phyloP scores from a whole-genome alignment of 2,113 vertebrate species.

The Merops nubicus region DNA sequence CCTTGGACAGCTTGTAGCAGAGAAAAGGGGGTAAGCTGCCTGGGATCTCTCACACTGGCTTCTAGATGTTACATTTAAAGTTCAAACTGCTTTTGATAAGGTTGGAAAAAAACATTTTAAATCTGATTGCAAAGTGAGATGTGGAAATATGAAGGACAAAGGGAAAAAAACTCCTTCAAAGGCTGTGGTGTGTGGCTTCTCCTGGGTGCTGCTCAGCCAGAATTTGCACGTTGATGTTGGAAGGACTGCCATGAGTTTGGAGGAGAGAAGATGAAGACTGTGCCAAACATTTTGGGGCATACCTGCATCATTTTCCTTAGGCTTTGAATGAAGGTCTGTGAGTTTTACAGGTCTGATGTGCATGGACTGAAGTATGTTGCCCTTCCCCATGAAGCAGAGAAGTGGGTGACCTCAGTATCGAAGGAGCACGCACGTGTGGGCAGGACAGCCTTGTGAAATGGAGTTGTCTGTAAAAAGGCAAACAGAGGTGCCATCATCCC shows the following conservation, averaged over 20 bases:
- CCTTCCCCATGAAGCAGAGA: not conserved
- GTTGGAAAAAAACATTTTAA: not conserved
- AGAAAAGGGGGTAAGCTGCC: not conserved
- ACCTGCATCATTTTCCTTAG: fast-evolving
- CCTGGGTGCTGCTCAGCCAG: not conserved
- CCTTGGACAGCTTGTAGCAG: not conserved
- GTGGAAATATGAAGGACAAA: not conserved
- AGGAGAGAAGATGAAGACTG: not conserved
- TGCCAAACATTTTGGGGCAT: not conserved
- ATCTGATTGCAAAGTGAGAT: not conserved
- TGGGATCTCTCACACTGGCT: not conserved
- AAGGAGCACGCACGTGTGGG: not conserved
- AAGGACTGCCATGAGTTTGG: not conserved
- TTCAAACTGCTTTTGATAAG: not conserved
- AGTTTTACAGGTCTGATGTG: not conserved
- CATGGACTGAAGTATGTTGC: not conserved
- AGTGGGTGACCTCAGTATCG: not conserved
- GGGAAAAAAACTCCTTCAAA: not conserved
- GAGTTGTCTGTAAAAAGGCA: not conserved
- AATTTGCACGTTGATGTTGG: not conserved
- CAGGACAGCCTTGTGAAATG: not conserved
- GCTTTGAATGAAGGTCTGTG: not conserved
- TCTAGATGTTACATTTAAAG: not conserved
- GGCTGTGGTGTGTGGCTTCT: not conserved
- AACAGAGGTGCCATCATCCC: not conserved